phyloP scores from a whole-genome alignment of 2,113 vertebrate genomes.

The Excalfactoria chinensis region DNA sequence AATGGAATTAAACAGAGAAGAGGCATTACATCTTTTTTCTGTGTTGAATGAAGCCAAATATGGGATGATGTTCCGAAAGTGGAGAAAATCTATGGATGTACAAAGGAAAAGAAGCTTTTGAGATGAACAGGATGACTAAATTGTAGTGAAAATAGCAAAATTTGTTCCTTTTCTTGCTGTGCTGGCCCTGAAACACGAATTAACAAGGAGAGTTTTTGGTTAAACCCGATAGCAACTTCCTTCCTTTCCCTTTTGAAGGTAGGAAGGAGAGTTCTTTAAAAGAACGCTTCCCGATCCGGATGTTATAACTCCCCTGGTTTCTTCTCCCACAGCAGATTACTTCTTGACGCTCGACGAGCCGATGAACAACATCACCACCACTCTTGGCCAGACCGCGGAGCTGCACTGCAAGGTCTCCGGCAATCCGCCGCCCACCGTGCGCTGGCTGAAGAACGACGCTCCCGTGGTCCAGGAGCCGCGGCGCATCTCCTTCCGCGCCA shows the following conservation, averaged over 20 bases:
- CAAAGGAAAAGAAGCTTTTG: not conserved
- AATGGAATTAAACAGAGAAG: not conserved
- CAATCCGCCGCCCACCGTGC: slow-evolving; percentile 85
- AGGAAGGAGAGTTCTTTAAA: not conserved
- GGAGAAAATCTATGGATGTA: not conserved
- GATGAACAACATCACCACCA: slow-evolving; percentile 99
- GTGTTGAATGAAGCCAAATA: not conserved
- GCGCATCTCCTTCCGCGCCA: slow-evolving; percentile 89
- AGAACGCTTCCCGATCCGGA: not conserved
- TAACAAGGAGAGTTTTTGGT: not conserved
- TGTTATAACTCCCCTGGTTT: not conserved
- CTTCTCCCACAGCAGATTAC: slow-evolving; percentile 76
- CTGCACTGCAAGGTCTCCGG: slow-evolving; percentile 92
- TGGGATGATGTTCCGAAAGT: not conserved
- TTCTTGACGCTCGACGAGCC: slow-evolving; percentile 90
- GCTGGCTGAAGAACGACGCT: slow-evolving; percentile 97
- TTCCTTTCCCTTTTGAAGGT: not conserved
- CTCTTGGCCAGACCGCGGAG: slow-evolving; percentile 92
- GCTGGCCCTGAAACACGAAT: not conserved
- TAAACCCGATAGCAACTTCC: not conserved
- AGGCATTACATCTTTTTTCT: not conserved
- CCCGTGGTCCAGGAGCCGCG: slow-evolving; percentile 95
- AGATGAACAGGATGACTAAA: not conserved
- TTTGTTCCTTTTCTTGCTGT: not conserved
- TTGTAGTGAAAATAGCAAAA: not conserved